Evolutionary conservation across 2,888 invertebrate species (phyloP).

Genomic region (Acanthosepion pharaonis): DNA sequence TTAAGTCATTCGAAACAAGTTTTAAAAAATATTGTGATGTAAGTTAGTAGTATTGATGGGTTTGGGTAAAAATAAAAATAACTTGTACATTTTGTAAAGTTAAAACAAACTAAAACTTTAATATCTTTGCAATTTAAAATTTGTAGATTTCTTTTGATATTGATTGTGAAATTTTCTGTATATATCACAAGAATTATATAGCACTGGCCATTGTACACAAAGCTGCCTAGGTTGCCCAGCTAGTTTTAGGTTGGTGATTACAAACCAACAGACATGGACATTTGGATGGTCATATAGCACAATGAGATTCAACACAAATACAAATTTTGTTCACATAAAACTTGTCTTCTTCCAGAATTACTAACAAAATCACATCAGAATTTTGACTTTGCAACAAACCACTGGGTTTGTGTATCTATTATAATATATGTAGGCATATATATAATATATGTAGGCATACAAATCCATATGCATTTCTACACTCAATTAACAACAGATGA

Average conservation of each 20-base stretch:
- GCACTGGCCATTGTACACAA: neutral
- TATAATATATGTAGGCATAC: neutral
- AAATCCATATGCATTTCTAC: neutral
- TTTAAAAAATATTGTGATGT: neutral
- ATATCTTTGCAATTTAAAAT: neutral
- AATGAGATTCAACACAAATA: neutral
- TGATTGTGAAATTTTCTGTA: neutral
- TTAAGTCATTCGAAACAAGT: neutral
- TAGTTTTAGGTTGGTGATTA: neutral
- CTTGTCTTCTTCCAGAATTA: neutral
- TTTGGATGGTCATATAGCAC: neutral
- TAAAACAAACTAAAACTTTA: neutral
- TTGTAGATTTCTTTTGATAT: neutral
- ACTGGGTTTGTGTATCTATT: neutral
- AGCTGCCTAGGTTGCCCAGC: neutral
- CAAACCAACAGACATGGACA: neutral
- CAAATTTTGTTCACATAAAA: neutral
- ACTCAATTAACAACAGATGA: neutral
- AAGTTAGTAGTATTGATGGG: neutral
- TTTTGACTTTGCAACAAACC: neutral
- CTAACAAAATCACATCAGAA: neutral
- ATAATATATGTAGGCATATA: neutral
- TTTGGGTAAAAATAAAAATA: neutral
- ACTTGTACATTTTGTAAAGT: neutral
- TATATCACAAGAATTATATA: neutral